These are phyloP conservation scores for Brachionus angularis DNA, from an alignment of 1,140 invertebrate species.

Conservation along the genomic window DNA sequence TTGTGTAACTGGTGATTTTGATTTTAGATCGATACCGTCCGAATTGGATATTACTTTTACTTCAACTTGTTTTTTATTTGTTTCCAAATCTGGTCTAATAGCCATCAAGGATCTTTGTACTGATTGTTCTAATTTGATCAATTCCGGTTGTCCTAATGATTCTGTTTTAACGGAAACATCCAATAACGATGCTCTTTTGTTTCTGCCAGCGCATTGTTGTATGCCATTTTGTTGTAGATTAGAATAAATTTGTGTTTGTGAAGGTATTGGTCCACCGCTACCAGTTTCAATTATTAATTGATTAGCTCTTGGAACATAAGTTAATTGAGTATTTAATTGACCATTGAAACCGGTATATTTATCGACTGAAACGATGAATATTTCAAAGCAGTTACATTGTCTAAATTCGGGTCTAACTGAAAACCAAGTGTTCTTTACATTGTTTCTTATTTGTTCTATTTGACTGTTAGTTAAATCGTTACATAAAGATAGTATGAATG, in stretches of 20 bases:
- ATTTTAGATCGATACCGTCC: not conserved
- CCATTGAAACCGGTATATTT: slow-evolving; percentile 11
- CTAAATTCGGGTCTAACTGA: not conserved
- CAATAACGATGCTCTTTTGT: not conserved
- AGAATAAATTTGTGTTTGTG: not conserved
- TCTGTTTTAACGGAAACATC: slow-evolving; percentile 1
- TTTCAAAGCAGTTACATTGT: slow-evolving; percentile 38
- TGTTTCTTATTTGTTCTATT: not conserved
- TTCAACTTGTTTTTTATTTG: not conserved
- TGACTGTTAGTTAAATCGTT: slow-evolving; percentile 19
- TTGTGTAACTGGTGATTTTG: slow-evolving; percentile 4
- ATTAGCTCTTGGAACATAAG: slow-evolving; percentile 23
- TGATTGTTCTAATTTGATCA: not conserved
- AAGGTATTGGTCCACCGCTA: slow-evolving; percentile 9
- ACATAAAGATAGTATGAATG: slow-evolving; percentile 28
- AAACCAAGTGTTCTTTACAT: not conserved
- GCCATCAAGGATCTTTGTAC: slow-evolving; percentile 8
- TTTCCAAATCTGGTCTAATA: slow-evolving; percentile 10
- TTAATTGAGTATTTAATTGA: slow-evolving; percentile 29
- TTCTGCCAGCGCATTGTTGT: slow-evolving; percentile 1
- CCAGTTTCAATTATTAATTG: slow-evolving; percentile 14
- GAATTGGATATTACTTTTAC: slow-evolving; percentile 6
- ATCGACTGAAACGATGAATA: slow-evolving; percentile 8
- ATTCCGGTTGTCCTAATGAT: not conserved
- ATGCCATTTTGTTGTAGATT: not conserved